Evolutionary conservation across 2,888 invertebrate species (phyloP).

Genomic region (Phlogophora meticulosa): DNA sequence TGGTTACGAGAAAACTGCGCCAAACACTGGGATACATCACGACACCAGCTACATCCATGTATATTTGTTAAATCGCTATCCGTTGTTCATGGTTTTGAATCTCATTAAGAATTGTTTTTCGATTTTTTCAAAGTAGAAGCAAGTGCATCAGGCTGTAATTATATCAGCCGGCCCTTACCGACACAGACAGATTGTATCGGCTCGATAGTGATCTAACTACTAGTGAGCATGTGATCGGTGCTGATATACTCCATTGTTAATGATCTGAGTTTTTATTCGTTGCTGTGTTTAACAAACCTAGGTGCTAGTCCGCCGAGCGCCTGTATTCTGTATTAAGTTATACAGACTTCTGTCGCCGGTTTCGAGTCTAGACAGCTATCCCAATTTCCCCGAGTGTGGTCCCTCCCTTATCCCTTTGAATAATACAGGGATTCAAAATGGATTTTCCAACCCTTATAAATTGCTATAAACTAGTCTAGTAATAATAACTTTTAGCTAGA

Average conservation of each 20-base stretch:
- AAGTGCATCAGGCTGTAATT: conserved; percentile 10
- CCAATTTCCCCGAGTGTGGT: neutral
- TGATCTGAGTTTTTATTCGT: conserved; percentile 6
- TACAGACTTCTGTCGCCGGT: neutral
- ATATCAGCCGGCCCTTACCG: conserved; percentile 9
- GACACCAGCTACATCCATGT: neutral
- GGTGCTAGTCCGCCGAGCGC: neutral
- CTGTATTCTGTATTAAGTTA: neutral
- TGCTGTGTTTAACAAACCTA: neutral
- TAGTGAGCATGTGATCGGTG: conserved; percentile 24
- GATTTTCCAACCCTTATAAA: neutral
- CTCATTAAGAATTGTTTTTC: neutral
- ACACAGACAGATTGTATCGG: conserved; percentile 7
- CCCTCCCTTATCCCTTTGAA: neutral
- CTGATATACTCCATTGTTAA: conserved; percentile 12
- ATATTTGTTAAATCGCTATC: neutral
- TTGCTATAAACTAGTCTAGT: neutral
- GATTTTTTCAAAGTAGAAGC: neutral
- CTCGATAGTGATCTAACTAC: conserved; percentile 32
- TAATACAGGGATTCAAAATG: neutral
- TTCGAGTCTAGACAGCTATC: conserved; percentile 14
- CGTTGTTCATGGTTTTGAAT: neutral
- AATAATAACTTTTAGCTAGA: neutral
- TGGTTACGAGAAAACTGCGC: conserved; percentile 28
- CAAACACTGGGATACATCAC: conserved; percentile 15